phyloP scores from a whole-genome alignment of 2,888 invertebrate species.

The Acanthosoma haemorrhoidale region DNA sequence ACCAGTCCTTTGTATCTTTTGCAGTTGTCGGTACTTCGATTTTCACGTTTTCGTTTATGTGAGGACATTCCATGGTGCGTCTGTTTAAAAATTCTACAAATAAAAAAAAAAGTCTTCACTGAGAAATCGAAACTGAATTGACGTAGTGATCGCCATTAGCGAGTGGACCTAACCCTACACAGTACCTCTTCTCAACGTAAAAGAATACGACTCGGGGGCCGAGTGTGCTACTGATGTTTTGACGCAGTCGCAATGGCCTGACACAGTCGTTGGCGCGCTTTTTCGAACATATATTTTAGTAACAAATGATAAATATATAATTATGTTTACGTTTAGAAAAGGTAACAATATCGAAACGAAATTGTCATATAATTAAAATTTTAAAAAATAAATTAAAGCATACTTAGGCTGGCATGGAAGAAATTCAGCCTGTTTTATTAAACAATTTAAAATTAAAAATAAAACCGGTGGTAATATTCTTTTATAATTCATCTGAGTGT shows the following conservation, averaged over 20 bases:
- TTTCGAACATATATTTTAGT: slow-evolving; percentile 6
- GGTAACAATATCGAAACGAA: slow-evolving; percentile 21
- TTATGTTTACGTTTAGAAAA: not conserved
- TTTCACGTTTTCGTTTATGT: slow-evolving; percentile 61
- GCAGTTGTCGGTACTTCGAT: slow-evolving; percentile 51
- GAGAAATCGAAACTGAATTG: not conserved
- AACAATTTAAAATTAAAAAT: too few relatives aligned
- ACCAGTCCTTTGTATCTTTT: slow-evolving; percentile 58
- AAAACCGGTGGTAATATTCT: too few relatives aligned
- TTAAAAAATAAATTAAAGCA: slow-evolving; percentile 5
- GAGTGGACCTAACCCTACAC: slow-evolving; percentile 15
- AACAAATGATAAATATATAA: slow-evolving; percentile 1
- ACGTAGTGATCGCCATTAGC: not conserved
- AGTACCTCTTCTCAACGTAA: not conserved
- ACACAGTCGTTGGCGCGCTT: slow-evolving; percentile 14
- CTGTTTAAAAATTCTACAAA: slow-evolving; percentile 43
- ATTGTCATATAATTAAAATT: not conserved
- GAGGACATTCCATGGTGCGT: slow-evolving; percentile 60
- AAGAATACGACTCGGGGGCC: slow-evolving; percentile 8
- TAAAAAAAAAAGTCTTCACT: slow-evolving; percentile 23
- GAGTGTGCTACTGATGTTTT: not conserved
- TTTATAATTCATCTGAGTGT: too few relatives aligned
- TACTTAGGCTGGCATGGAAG: too few relatives aligned
- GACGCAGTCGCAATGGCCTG: slow-evolving; percentile 27
- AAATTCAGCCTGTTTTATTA: too few relatives aligned